Conservation (phyloP, 2,113 vertebrate genomes). For the Heterochromis multidens region DNA sequence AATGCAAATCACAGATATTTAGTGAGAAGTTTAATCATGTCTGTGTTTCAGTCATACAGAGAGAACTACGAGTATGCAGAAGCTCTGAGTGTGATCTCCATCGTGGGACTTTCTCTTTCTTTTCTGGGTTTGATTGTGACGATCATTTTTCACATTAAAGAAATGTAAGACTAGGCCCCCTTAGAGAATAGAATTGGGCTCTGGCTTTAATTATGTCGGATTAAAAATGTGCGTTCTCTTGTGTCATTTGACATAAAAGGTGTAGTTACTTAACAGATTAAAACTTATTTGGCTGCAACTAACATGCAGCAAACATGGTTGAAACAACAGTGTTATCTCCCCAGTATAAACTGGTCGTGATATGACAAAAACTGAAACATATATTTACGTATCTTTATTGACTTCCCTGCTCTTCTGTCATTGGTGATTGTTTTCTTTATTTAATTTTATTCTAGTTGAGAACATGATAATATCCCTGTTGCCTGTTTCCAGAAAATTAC, state of each 20-base stretch:
- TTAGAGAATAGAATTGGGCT: background rate
- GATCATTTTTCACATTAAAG: constrained; percentile 39
- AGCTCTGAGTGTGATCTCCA: constrained; percentile 34
- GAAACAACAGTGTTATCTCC: background rate
- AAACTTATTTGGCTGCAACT: background rate
- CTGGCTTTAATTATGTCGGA: background rate
- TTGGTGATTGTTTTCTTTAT: background rate
- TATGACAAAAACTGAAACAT: background rate
- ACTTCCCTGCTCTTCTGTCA: background rate
- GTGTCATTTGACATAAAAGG: background rate
- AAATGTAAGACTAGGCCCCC: background rate
- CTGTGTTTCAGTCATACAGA: constrained; percentile 44
- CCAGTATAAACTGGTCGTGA: background rate
- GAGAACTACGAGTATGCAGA: constrained; percentile 31
- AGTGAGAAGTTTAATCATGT: background rate
- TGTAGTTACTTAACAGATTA: background rate
- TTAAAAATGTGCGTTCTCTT: background rate
- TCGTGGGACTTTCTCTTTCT: constrained; percentile 51
- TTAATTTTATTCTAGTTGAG: background rate
- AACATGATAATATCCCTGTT: background rate
- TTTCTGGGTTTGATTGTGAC: constrained; percentile 52
- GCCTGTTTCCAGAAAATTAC: background rate
- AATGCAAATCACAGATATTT: background rate
- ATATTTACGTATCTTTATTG: background rate
- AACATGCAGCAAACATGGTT: background rate